Evolutionary conservation across 2,797 vertebrate species (phyloP), one percentile per base, ranked within the genome.

Genomic region (Pempheris klunzingeri): DNA sequence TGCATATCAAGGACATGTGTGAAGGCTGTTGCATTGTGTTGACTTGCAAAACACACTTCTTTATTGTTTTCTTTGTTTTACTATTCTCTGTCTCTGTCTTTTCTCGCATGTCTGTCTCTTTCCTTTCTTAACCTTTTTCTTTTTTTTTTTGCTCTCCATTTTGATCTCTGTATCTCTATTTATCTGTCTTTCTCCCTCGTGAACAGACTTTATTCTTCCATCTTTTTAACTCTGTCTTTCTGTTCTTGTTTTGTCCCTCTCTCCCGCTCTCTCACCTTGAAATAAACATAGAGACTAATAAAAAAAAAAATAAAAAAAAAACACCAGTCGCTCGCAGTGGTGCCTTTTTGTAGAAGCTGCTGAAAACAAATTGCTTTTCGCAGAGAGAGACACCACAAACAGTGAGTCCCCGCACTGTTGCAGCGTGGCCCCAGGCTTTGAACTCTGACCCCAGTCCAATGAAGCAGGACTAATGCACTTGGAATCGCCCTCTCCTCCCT

Each of bases 1-100:
- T 92, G 88, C 89, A 92, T 90, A 90, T 92, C 90, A 92, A 91
- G 87, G 85, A 80, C 82, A 66, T 2, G 24, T 74, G 84, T 74
- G 86, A 74, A 78, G 78, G 70, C 82, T 81, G 78, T 59, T 68
- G 78, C 32, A 39, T 49, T 17, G 54, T 73, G 80, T 86, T 68
- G 88, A 82, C 82, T 89, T 53, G 75, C 81, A 81, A 90, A 87
- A 87, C 78, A 79, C 70, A 26, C 71, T 61, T 55, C 68, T 78
- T 82, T 77, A 43, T 82, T 67, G 49, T 70, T 66, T 24, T 64
- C 69, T 82, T 70, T 77, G 80, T 78, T 88, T 84, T 81, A 32
- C 75, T 65, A 73, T 79, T 82, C 66, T 72, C 50, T 55, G 17
- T 82, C 66, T 72, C 50, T 55, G 17, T 81, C 30, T 84, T 30